phyloP scores from a whole-genome alignment of 2,797 vertebrate species.

The Falco cherrug region DNA sequence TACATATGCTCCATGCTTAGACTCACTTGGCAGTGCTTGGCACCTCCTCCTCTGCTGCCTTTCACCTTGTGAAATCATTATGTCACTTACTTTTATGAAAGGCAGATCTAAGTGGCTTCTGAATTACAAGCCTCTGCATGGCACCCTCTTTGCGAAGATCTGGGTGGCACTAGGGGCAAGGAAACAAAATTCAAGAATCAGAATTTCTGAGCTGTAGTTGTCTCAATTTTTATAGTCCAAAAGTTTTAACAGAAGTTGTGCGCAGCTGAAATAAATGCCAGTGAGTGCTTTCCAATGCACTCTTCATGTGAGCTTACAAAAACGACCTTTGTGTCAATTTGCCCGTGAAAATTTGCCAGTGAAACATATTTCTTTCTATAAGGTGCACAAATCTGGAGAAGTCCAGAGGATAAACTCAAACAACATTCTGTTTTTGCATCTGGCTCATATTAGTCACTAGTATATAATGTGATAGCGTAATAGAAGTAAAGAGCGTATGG shows the following conservation, averaged over 20 bases:
- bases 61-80: slow-evolving; percentile 3
- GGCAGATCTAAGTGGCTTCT: neutral
- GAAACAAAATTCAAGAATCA: neutral
- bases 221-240: slow-evolving; percentile 19
- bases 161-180: neutral
- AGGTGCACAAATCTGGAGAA: neutral
- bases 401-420: neutral
- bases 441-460: slow-evolving; percentile 8
- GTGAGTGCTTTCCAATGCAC: neutral
- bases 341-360: neutral
- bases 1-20: slow-evolving; percentile 72
- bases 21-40: slow-evolving; percentile 43
- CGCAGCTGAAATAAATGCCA: neutral
- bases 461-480: neutral
- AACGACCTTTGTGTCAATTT: neutral
- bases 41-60: neutral
- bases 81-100: neutral
- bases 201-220: slow-evolving; percentile 10
- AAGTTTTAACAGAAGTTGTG: slow-evolving; percentile 28
- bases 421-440: neutral
- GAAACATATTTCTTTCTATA: neutral
- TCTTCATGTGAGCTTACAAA: neutral
- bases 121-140: neutral
- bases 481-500: neutral
- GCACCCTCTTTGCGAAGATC: neutral